Evolutionary conservation across 1,140 invertebrate species (phyloP), one percentile per base, ranked within the genome.

Genomic region (Belonocnema kinseyi): DNA sequence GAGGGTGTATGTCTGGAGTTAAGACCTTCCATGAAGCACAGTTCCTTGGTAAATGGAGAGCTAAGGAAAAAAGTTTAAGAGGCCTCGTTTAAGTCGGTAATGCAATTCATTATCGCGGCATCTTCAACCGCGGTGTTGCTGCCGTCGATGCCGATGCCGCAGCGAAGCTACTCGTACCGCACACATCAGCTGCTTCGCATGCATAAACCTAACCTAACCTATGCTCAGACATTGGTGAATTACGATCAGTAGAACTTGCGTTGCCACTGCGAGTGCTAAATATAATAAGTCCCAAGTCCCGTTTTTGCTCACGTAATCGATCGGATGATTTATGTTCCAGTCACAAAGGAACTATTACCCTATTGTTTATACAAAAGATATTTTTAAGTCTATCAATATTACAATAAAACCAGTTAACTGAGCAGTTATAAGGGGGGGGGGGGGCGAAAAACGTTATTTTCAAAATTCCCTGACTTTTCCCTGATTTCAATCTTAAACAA

Each of bases 241-340:
- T 61, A 61, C 58, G 58, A 61, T 61, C 21, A 14, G 12, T 26
- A 61, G 33, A 61, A 61, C 21, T 61, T 61, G 58, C 21, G 58
- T 33, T 33, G 58, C 56, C 56, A 58, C 56, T 61, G 58, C 56
- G 58, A 61, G 50, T 58, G 72, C 26, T 61, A 61, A 61, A 61
- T 66, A 73, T 73, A 77, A 77, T 61, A 73, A 77, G 51, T 71
- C 33, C 16, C 72, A 61, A 74, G 76, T 77, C 72, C 76, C 76
- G 76, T 74, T 77, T 66, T 61, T 12, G 58, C 58, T 61, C 58
- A 12, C 21, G 33, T 61, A 61, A 61, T 61, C 58, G 58, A 61
- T 61, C 21, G 19, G 12, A 61, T 61, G 58, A 61, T 61, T 61
- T 61, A 61, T 61, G 58, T 61, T 61, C 12, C 26, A 61, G 58